Conservation (phyloP, 2,113 vertebrate genomes). For the Meleagris gallopavo region DNA sequence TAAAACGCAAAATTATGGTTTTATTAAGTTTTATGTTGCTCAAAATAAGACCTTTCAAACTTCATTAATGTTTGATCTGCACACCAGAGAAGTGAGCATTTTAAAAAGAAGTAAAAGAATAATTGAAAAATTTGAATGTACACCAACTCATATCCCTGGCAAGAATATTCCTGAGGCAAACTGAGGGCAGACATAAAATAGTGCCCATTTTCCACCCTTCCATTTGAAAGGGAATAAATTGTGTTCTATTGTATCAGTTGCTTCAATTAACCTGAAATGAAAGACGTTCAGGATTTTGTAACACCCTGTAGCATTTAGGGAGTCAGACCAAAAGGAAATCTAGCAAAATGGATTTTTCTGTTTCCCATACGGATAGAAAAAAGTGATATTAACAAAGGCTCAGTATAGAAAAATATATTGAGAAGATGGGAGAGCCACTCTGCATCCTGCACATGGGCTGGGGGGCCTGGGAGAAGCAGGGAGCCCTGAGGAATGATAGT, state of each 20-base stretch:
- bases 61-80: background rate
- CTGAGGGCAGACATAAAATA: background rate
- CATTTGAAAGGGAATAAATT: background rate
- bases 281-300: background rate
- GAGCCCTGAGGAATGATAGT: background rate
- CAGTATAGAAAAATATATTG: background rate
- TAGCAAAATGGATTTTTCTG: background rate
- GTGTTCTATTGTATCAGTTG: background rate
- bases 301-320: background rate
- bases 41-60: background rate
- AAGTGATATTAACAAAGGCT: background rate
- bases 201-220: background rate
- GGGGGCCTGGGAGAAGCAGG: background rate
- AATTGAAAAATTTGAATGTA: background rate
- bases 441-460: background rate
- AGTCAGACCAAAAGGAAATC: background rate
- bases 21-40: background rate
- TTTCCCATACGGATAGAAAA: background rate
- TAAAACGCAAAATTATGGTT: slow-evolving; percentile 36
- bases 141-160: background rate
- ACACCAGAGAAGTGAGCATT: background rate
- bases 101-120: background rate
- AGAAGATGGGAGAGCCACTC: background rate
- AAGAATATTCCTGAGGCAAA: background rate
- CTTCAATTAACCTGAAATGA: background rate